Base-by-base conservation (phyloP, 2,888 invertebrate genomes). In the Gnatocerus cornutus region DNA sequence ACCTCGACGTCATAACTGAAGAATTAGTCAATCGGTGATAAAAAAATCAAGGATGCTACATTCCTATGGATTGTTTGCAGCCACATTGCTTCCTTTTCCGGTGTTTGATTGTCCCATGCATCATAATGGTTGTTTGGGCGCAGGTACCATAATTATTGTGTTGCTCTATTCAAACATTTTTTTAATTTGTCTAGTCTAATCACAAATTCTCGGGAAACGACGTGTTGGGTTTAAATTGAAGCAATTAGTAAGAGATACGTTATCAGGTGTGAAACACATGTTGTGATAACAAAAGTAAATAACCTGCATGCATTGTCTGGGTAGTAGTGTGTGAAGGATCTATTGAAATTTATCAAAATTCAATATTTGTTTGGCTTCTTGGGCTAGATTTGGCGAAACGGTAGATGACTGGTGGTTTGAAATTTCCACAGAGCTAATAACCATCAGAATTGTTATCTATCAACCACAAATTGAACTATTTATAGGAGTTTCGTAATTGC, bases 221-320 rank as follows among this genome's bases (percentile, higher is more conserved):
- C 6, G 13, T 46, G 10, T 21, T 21, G 55, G 55, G 41, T 37
- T 37, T 41, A 27, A 39, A 33, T 14, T 33, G 1, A 29, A 29
- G 13, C 27, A 50, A 30, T 29, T 16, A 50, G 16, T 50, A n/a
- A 21, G 10, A 37, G 61, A 61, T 61, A 61, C 7, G 9, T 30
- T 61, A 61, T 61, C 61, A 61, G 50, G 61, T 61, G 61, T 59
- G 45, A 30, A 61, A 48, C 61, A 61, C 61, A 48, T 61, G 61
- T 61, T 37, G 33, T 50, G 61, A 61, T 61, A 61, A 59, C 16
- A 37, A n/a, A n/a, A 37, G 61, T 61, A 50, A 61, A 61, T 50
- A 61, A 27, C 43, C 39, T n/a, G 61, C 29, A 37, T 21, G 46
- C 29, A 53, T 46, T 55, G 33, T 37, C 27, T 29, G 9, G 5